Evolutionary conservation across 1,140 invertebrate species (phyloP).

Genomic region (Pantala flavescens): DNA sequence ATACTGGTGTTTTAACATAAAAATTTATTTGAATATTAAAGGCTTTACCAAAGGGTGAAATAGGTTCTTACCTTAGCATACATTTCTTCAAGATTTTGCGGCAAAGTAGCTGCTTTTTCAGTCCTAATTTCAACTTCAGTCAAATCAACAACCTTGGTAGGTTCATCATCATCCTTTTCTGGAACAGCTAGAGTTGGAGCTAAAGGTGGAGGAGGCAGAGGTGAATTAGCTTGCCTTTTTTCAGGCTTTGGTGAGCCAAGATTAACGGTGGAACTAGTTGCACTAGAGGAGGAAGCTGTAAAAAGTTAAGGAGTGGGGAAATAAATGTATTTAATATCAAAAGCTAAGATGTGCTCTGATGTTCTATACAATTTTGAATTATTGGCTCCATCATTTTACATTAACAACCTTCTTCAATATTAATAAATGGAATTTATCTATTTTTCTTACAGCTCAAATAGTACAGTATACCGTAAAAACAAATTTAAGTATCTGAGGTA

Average conservation of each 20-base stretch:
- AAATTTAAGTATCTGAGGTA: too few relatives aligned
- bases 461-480: too few relatives aligned
- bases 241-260: slow-evolving; percentile 72
- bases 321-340: too few relatives aligned
- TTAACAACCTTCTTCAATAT: too few relatives aligned
- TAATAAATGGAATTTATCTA: too few relatives aligned
- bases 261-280: slow-evolving; percentile 57
- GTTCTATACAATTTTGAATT: too few relatives aligned
- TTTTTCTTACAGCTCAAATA: too few relatives aligned
- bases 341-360: too few relatives aligned
- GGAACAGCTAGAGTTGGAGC: slow-evolving; percentile 29
- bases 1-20: not conserved
- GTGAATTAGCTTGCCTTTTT: slow-evolving; percentile 76
- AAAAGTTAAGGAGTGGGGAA: slow-evolving; percentile 18
- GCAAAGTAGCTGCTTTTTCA: slow-evolving; percentile 22
- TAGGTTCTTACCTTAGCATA: slow-evolving; percentile 61
- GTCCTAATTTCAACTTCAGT: slow-evolving; percentile 18
- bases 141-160: slow-evolving; percentile 32
- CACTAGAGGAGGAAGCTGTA: slow-evolving; percentile 62
- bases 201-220: slow-evolving; percentile 59
- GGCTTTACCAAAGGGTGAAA: slow-evolving; percentile 13
- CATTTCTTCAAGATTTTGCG: slow-evolving; percentile 61
- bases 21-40: not conserved
- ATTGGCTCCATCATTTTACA: too few relatives aligned
- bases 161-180: slow-evolving; percentile 34